phyloP scores from a whole-genome alignment of 2,113 vertebrate species.

The Hiodon alosoides region DNA sequence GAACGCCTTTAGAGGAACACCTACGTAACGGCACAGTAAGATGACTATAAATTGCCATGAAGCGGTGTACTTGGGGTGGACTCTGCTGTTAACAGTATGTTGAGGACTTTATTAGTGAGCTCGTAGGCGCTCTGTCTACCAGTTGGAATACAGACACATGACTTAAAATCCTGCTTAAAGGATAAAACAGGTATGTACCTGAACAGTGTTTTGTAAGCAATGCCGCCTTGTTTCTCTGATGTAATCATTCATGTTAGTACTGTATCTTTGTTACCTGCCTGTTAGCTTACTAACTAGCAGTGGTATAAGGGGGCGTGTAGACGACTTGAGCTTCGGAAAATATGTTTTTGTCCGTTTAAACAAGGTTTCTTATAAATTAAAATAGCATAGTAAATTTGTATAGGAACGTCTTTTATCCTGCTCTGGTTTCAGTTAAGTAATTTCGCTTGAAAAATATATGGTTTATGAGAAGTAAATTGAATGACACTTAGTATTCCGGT shows the following conservation, averaged over 20 bases:
- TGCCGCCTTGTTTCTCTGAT: no score
- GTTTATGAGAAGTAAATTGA: no score
- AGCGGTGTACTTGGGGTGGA: conserved; percentile 34
- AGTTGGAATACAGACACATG: conserved; percentile 25
- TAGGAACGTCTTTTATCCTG: not conserved
- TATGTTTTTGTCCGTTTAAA: no score
- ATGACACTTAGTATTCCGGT: no score
- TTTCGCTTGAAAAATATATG: no score
- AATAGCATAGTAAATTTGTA: not conserved
- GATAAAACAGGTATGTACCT: conserved; percentile 32
- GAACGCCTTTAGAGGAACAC: conserved; percentile 39
- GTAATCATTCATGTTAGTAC: not conserved
- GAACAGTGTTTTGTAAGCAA: not conserved
- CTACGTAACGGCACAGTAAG: conserved; percentile 69
- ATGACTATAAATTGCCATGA: conserved; percentile 34
- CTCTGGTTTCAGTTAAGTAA: not conserved
- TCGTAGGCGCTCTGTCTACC: not conserved
- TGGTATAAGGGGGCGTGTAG: not conserved
- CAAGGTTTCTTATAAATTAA: not conserved
- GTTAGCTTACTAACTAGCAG: not conserved
- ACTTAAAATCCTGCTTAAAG: conserved; percentile 20
- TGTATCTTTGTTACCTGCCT: not conserved
- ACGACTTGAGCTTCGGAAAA: no score
- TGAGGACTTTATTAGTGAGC: conserved; percentile 2
- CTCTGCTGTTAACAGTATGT: conserved; percentile 3